Conservation (phyloP, 2,113 vertebrate species). For the Hyaena hyaena region DNA sequence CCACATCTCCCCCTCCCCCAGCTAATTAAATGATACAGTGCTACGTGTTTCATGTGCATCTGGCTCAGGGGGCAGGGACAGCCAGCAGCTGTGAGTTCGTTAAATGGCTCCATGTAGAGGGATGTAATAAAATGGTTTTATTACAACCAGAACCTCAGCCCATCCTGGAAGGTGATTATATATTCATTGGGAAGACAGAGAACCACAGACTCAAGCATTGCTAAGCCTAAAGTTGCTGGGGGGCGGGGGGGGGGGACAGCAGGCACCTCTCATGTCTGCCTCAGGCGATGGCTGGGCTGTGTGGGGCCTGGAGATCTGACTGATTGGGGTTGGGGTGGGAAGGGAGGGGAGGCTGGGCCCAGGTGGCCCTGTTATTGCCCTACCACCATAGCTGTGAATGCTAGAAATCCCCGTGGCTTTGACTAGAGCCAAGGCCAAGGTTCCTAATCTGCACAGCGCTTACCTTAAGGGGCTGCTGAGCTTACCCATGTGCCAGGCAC, state of each 20-base stretch:
- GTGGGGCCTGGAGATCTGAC: neutral
- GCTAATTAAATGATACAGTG: neutral
- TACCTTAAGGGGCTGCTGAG: too few relatives aligned
- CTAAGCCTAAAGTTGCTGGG: too few relatives aligned
- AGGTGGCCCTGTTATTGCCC: neutral
- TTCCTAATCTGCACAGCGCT: neutral
- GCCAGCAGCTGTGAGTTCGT: neutral
- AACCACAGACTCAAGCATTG: too few relatives aligned
- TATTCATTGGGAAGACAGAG: neutral
- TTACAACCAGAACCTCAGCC: neutral
- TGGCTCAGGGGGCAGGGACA: neutral
- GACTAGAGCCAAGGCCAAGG: too few relatives aligned
- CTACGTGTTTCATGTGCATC: neutral
- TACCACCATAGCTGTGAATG: neutral
- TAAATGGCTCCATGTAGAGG: neutral
- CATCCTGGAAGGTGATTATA: neutral
- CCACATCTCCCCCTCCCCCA: neutral
- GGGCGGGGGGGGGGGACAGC: neutral
- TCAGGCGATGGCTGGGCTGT: neutral
- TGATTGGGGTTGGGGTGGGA: neutral
- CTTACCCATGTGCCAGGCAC: rapidly evolving
- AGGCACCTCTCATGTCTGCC: neutral
- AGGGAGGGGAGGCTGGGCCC: neutral
- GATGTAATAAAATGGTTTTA: neutral
- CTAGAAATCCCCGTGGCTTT: neutral